Base-by-base conservation (phyloP, 2,888 invertebrate species). In the Zhuqinia jingwanae region DNA sequence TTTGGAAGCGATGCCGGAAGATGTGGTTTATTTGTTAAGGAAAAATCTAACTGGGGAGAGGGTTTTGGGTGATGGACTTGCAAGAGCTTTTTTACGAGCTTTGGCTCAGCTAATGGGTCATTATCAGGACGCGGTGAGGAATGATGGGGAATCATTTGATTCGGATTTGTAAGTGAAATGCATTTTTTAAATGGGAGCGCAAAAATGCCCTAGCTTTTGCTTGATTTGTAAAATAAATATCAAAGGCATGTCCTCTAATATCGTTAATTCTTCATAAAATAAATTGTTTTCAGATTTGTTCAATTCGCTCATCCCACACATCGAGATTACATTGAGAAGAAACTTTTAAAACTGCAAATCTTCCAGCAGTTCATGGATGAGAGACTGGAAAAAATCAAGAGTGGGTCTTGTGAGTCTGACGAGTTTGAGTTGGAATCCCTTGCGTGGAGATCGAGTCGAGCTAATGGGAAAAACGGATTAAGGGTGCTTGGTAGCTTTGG, bases 361-460 rank as follows among this genome's bases (percentile, higher is more conserved):
- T 98, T 98, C 92, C 97, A 96, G 92, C 93, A 97, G 96, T 98
- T 99, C 92, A 97, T 99, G 91, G 98, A 98, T 92, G 98, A 98
- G 93, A 94, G 99, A 91, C 93, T 99, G 90, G 96, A 97, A 91
- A 95, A 98, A 94, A 94, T 99, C 89, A 98, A 98, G 92, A 95
- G 96, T n/a, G 98, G 99, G 0, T 94, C 96, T 85, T 97, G 98
- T 0, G 97, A 97, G 92, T 96, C 96, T 47, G 99, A 99, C 92
- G 97, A 98, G 92, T 99, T 99, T 93, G 99, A 99, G 93, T 94
- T 96, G 92, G 98, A 99, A 93, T 96, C 95, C 85, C 96, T 91
- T 10, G 90, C 89, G n/a, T 91, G 91, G 90, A 84, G 90, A 47
- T 88, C 89, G 10, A 86, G 90, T 13, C 87, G 89, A 87, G 88